A percentile compares a stretch with the other conserved stretches of the same genome.
phyloP scores from a whole-genome alignment of 2,797 vertebrate species.

The Adrianichthys oophorus region DNA sequence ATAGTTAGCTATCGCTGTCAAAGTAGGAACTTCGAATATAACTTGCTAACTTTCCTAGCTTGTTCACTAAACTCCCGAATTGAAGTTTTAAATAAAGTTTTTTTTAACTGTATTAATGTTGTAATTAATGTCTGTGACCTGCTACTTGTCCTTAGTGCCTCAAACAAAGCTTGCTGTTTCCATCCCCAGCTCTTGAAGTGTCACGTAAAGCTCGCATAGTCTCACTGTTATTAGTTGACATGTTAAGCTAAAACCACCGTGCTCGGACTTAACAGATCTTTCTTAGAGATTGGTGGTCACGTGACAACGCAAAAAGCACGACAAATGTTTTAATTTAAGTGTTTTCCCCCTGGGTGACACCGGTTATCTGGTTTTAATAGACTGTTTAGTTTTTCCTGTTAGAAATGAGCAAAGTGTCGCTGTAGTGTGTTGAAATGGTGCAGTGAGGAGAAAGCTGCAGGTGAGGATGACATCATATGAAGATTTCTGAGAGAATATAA shows the following conservation, averaged over 20 bases:
- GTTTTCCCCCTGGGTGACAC: background rate
- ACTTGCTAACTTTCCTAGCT: conserved; percentile 12
- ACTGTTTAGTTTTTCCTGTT: background rate
- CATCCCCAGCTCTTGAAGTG: conserved; percentile 10
- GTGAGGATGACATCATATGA: conserved; percentile 71
- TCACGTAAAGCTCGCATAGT: conserved; percentile 19
- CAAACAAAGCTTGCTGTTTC: background rate
- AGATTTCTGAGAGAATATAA: conserved; percentile 57
- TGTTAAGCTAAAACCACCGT: background rate
- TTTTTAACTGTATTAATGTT: background rate
- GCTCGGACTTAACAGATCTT: background rate
- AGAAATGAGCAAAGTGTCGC: background rate
- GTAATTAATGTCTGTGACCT: background rate
- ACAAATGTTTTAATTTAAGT: conserved; percentile 19
- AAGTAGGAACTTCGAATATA: conserved; percentile 29
- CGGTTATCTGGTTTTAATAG: background rate
- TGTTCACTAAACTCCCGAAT: background rate
- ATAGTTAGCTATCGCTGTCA: background rate
- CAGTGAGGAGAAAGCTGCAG: conserved; percentile 35
- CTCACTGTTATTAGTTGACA: background rate
- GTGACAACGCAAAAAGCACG: background rate
- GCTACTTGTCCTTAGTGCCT: background rate
- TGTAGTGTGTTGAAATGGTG: background rate
- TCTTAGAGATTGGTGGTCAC: background rate
- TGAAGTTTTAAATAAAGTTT: background rate